Evolutionary conservation across 2,113 vertebrate species (phyloP), one percentile per base, ranked within the genome.

Genomic region (Epinephelus moara): DNA sequence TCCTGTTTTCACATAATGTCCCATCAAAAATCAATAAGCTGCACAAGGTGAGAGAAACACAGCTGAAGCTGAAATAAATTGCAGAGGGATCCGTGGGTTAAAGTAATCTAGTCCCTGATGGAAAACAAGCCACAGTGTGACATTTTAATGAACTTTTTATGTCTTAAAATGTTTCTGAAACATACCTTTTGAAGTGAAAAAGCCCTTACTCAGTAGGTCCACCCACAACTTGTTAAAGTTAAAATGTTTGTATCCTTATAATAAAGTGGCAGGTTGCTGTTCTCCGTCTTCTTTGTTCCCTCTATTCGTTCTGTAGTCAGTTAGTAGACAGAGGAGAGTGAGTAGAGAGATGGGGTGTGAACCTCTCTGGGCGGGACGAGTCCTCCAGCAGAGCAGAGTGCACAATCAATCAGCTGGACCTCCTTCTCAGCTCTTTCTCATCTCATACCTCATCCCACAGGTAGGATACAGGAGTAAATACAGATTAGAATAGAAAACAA

Each of bases 141-240:
- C 4, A 56, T 37, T n/a, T 21, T 55, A 23, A 33, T 50, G 1
- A 64, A 55, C 2, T 21, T 0, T 27, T 27, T 10, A 21, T 19
- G 6, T 17, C 12, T 53, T 15, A 27, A 18, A 40, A 21, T 3
- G 15, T 60, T 56, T 68, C 37, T 63, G 25, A 71, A 62, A 79
- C 76, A 0, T 87, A 92, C 91, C 89, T 77, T 75, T 4, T 53
- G 50, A 74, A 75, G 45, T 70, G 49, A 25, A 19, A 50, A 59
- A 45, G 6, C 49, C 52, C 21, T 69, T 7, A 1, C 25, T 15
- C 19, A 57, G 23, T 12, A 68, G 53, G 67, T 67, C 21, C 55
- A 27, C 10, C 4, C 3, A 14, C 27, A 45, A 4, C 23, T 12
- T 47, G 19, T 45, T 19, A 6, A 42, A 13, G 57, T 9, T 59